phyloP scores from a whole-genome alignment of 1,140 invertebrate genomes.

The Drosophila oshimai region DNA sequence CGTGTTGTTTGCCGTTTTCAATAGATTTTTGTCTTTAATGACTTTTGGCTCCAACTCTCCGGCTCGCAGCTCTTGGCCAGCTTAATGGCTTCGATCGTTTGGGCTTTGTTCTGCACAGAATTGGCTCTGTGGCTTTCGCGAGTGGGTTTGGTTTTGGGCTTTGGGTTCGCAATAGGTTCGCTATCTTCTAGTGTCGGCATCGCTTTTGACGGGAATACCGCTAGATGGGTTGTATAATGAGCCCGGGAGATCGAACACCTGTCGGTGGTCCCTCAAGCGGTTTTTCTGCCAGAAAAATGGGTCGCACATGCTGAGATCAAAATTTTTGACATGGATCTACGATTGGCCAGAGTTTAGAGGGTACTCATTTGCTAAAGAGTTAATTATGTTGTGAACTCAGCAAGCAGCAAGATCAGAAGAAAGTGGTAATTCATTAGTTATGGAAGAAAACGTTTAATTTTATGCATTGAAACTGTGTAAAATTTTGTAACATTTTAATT shows the following conservation, averaged over 20 bases:
- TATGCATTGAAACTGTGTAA: background rate
- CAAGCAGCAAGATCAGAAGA: background rate
- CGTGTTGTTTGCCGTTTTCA: slow-evolving; percentile 66
- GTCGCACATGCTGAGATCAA: slow-evolving; percentile 37
- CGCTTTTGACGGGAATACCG: slow-evolving; percentile 34
- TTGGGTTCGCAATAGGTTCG: slow-evolving; percentile 3
- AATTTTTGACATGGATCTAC: slow-evolving; percentile 15
- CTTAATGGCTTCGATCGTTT: slow-evolving; percentile 65
- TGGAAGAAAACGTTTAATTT: background rate
- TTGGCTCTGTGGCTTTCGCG: slow-evolving; percentile 45
- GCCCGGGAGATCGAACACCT: slow-evolving; percentile 36
- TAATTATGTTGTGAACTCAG: slow-evolving; percentile 4
- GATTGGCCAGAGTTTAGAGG: background rate
- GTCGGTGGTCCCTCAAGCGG: background rate
- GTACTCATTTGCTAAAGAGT: slow-evolving; percentile 5
- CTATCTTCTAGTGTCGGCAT: slow-evolving; percentile 34
- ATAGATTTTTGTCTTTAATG: slow-evolving; percentile 78
- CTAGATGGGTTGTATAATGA: slow-evolving; percentile 39
- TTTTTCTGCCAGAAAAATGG: slow-evolving; percentile 24
- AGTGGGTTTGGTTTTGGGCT: slow-evolving; percentile 32
- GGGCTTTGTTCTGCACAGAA: slow-evolving; percentile 69
- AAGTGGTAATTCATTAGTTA: background rate
- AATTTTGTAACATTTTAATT: too few relatives aligned
- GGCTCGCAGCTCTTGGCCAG: slow-evolving; percentile 25
- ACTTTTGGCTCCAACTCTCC: slow-evolving; percentile 51